Evolutionary conservation across 2,113 vertebrate genomes (phyloP), one percentile per base, ranked within the genome.

Genomic region (Morone saxatilis): DNA sequence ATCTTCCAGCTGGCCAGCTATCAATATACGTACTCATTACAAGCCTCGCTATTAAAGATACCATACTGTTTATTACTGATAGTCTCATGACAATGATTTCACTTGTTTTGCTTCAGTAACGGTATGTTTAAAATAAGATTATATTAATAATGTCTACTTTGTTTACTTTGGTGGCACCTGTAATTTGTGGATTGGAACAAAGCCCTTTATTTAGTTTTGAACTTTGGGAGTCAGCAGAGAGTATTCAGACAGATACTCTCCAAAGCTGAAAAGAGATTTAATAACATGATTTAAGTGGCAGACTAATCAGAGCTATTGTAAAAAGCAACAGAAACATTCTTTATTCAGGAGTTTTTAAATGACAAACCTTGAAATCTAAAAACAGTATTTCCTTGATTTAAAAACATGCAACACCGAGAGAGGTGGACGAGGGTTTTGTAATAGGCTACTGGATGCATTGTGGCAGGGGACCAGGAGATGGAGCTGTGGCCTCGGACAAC

Each of bases 401-500:
- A 53, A 75, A 60, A 80, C 17, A 75, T 45, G 17, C 40, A 51
- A 0, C 45, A 47, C 12, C 13, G 12, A 47, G 2, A 65, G 59
- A 59, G 20, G 50, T 68, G 48, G 65, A 51, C 8, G 4, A 22
- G 47, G 57, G 43, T 67, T 78, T 79, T 68, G 2, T 77, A 45
- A 51, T 1, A 22, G 45, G 8, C 14, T 17, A 45, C 6, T 71
- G 38, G 61, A 72, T 6, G 54, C 85, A 79, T 2, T 91, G 87
- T 72, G 80, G 50, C 69, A 62, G 40, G 70, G 45, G 56, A 83
- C 90, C 94, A 94, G 94, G 70, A 94, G 93, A 89, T 91, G 93
- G 94, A 81, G 93, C 94, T 94, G 89, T 93, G 94, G 87, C 74
- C 81, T 73, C 38, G 74, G 78, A 83, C 80, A 91, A 76, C 38